phyloP scores from a whole-genome alignment of 1,140 invertebrate genomes.

The Lasioglossum albipes region DNA sequence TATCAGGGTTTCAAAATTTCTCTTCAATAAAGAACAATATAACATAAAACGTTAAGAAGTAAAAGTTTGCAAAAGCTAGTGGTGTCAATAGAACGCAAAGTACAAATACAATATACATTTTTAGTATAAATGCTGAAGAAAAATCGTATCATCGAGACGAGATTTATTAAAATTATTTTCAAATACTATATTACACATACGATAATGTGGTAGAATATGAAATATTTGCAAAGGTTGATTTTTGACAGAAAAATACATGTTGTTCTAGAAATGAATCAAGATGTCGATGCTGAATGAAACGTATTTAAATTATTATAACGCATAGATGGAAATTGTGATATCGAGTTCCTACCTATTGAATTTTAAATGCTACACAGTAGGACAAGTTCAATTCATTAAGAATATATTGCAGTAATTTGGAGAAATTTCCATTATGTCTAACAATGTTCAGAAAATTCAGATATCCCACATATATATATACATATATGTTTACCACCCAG shows the following conservation, averaged over 20 bases:
- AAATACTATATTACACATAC: not conserved
- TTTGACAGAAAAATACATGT: not conserved
- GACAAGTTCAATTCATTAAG: not conserved
- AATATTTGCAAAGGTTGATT: not conserved
- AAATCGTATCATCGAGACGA: not conserved
- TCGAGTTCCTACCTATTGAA: not conserved
- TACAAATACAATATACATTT: not conserved
- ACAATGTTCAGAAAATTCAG: constrained; percentile 22
- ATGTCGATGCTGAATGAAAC: not conserved
- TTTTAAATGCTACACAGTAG: not conserved
- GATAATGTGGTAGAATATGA: not conserved
- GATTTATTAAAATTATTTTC: not conserved
- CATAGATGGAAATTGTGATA: not conserved
- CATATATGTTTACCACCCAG: constrained; percentile 33
- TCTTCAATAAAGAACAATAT: not conserved
- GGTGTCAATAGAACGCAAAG: too few relatives aligned
- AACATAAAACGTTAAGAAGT: too few relatives aligned
- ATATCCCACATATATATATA: not conserved
- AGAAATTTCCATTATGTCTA: constrained; percentile 21
- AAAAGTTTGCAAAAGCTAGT: not conserved
- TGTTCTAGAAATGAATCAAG: not conserved
- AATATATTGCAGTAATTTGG: constrained; percentile 23
- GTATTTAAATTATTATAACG: not conserved
- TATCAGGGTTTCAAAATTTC: not conserved
- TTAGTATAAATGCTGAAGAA: too few relatives aligned